Evolutionary conservation across 2,797 vertebrate genomes (phyloP), one percentile per base, ranked within the genome.

Genomic region (Lepus oiostolus): DNA sequence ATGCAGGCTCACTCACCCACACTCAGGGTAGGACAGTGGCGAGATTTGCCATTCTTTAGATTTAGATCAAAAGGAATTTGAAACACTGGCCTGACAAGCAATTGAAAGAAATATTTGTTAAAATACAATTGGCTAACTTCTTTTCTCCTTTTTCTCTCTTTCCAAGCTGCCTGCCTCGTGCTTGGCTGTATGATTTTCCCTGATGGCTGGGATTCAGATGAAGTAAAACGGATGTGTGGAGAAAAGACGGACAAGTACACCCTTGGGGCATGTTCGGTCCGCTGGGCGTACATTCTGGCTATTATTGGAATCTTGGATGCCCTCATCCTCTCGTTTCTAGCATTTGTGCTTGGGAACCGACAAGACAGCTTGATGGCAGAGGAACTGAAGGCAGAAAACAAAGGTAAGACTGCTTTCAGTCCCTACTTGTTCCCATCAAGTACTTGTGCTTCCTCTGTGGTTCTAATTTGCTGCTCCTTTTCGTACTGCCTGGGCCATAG

Each of bases 121-220:
- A 95, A 97, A 96, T 3, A 7, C 96, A 95, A 96, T 60, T 83
- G 96, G 52, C 88, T 95, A 74, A 97, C 76, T 97, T 93, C 95
- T 96, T 13, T 54, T 30, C 2, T 67, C 4, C 96, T 94, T 32
- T 96, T 90, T 88, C 96, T 96, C 72, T 97, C 85, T 97, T 88
- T 97, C 93, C 88, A 98, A 99, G 99, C 99, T 97, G 99, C 99
- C 62, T 99, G 99, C 98, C 99, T 99, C 98, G 99, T 99, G 85
- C 99, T 99, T 98, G 99, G 99, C 96, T 99, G 99, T 98, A 99
- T 99, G 99, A 99, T 99, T 98, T 99, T 99, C 98, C 99, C 99
- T 22, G 99, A 99, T 75, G 99, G 99, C 98, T 99, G 99, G 99
- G 99, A 99, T 98, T 99, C 99, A 85, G 99, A 99, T 93, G 99